These are phyloP conservation scores for Homalodisca vitripennis DNA, from an alignment of 1,140 invertebrate genomes.

Conservation along the genomic window DNA sequence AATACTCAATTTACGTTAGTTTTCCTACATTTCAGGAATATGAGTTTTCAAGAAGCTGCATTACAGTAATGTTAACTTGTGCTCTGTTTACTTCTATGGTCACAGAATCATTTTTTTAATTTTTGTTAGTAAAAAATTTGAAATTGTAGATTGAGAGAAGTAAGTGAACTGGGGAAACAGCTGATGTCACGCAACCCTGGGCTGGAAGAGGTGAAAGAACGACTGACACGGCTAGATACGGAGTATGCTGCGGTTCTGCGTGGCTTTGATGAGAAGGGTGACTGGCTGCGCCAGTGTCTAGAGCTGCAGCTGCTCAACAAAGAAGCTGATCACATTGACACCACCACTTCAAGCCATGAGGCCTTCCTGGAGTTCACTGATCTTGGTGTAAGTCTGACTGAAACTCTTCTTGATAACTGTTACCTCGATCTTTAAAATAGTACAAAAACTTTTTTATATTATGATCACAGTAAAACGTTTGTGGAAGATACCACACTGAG, in stretches of 20 bases:
- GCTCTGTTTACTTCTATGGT: no score
- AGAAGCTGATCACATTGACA: constrained; percentile 97
- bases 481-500: no score
- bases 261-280: constrained; percentile 80
- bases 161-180: constrained; percentile 73
- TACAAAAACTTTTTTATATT: no score
- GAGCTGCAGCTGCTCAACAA: constrained; percentile 90
- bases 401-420: no score
- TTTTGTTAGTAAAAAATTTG: no score
- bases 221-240: constrained; percentile 68
- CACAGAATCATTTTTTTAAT: no score
- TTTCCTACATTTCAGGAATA: no score
- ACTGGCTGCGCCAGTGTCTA: constrained; percentile 79
- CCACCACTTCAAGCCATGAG: constrained; percentile 89
- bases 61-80: no score
- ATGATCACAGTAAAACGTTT: no score
- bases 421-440: no score
- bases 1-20: no score
- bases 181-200: constrained; percentile 67
- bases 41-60: no score
- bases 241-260: constrained; percentile 74
- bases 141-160: constrained; percentile 77
- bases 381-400: constrained; percentile 72
- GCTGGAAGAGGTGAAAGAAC: constrained; percentile 66
- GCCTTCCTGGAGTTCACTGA: constrained; percentile 89